These are phyloP conservation scores for Dicrurus megarhynchus DNA, from an alignment of 2,113 vertebrate species.

Conservation along the genomic window DNA sequence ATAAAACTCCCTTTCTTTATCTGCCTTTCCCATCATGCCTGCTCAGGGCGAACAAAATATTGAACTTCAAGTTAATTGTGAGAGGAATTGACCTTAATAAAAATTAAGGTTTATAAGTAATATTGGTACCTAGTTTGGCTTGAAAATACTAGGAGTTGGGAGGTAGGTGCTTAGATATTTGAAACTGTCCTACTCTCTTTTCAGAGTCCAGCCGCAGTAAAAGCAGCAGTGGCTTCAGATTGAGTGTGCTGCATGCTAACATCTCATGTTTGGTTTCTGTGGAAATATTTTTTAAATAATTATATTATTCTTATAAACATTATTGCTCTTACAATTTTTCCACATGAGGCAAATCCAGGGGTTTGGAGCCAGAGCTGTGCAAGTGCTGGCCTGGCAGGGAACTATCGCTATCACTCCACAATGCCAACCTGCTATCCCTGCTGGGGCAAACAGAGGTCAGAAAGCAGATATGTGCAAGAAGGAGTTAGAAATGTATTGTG, in stretches of 20 bases:
- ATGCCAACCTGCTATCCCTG: neutral
- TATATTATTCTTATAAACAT: neutral
- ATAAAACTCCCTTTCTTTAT: neutral
- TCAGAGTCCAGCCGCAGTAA: neutral
- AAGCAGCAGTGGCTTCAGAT: neutral
- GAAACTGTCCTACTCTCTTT: neutral
- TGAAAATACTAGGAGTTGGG: neutral
- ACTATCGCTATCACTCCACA: neutral
- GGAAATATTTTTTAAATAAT: neutral
- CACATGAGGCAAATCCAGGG: neutral
- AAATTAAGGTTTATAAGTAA: neutral
- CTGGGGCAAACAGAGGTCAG: neutral
- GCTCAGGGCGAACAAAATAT: neutral
- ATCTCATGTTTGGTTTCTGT: neutral
- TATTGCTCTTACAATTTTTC: neutral
- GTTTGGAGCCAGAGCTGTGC: neutral
- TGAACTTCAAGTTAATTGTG: neutral
- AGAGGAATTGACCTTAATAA: neutral
- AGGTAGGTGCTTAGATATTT: neutral
- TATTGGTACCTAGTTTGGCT: neutral
- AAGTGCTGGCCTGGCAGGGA: neutral
- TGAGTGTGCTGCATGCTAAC: neutral
- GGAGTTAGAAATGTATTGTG: neutral
- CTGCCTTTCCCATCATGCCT: neutral
- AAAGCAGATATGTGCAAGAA: neutral